Conservation (phyloP, 2,113 vertebrate species). For the Laticauda laticaudata region DNA sequence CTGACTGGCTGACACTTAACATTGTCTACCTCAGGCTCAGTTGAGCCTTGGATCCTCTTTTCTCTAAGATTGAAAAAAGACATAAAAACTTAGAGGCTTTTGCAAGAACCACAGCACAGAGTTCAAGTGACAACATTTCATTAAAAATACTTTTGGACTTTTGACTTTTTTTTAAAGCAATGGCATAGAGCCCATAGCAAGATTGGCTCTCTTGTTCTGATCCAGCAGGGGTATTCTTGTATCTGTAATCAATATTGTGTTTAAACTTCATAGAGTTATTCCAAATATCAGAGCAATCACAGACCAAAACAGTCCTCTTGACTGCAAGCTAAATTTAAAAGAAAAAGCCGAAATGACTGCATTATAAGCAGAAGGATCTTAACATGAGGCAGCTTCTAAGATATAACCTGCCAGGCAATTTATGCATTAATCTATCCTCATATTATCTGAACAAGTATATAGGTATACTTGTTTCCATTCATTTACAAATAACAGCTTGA, state of each 20-base stretch:
- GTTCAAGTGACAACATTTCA: conserved; percentile 17
- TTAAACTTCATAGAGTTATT: conserved; percentile 34
- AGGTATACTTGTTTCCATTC: conserved; percentile 8
- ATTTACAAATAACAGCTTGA: conserved; percentile 28
- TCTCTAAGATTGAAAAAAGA: conserved; percentile 48
- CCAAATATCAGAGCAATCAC: conserved; percentile 50
- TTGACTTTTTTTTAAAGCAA: conserved; percentile 37
- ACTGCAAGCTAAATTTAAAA: conserved; percentile 40
- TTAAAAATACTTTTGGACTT: conserved; percentile 32
- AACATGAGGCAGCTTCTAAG: conserved; percentile 52
- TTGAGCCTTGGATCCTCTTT: conserved; percentile 40
- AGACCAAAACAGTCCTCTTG: conserved; percentile 53
- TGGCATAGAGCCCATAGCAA: conserved; percentile 28
- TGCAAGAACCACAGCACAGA: not conserved
- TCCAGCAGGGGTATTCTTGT: conserved; percentile 24
- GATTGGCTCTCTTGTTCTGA: not conserved
- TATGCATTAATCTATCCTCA: conserved; percentile 24
- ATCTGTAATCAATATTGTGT: conserved; percentile 1
- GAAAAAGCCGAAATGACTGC: conserved; percentile 43
- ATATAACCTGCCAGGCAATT: conserved; percentile 23
- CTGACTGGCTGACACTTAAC: conserved; percentile 39
- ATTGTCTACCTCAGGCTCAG: conserved; percentile 41
- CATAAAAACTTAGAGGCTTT: conserved; percentile 43
- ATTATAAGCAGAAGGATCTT: conserved; percentile 44
- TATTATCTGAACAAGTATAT: conserved; percentile 34